Evolutionary conservation across 2,113 vertebrate species (phyloP).

Genomic region (Morone saxatilis): DNA sequence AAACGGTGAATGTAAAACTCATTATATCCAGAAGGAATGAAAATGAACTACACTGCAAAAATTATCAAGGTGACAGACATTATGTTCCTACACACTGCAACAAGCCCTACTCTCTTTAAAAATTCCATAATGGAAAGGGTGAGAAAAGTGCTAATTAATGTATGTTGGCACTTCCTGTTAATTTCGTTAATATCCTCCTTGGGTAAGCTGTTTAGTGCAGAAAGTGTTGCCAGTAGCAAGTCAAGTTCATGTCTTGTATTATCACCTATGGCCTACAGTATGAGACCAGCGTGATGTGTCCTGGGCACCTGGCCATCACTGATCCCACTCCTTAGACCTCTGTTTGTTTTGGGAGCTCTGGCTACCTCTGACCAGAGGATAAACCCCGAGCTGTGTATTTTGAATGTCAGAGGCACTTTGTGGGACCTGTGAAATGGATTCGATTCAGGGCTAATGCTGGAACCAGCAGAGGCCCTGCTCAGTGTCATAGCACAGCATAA

Average conservation of each 20-base stretch:
- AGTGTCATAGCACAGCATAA: constrained; percentile 77
- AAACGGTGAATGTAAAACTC: constrained; percentile 79
- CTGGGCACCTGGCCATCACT: constrained; percentile 75
- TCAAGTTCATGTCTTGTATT: constrained; percentile 47
- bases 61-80: constrained; percentile 76
- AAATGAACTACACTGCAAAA: constrained; percentile 74
- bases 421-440: constrained; percentile 77
- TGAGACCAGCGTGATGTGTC: constrained; percentile 70
- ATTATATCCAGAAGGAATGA: constrained; percentile 78
- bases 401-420: constrained; percentile 83
- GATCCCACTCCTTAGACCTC: constrained; percentile 76
- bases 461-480: constrained; percentile 73
- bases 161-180: constrained; percentile 52
- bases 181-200: constrained; percentile 42
- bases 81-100: constrained; percentile 68
- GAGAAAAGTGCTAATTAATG: constrained; percentile 64
- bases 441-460: constrained; percentile 66
- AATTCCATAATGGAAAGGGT: constrained; percentile 75
- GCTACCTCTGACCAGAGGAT: constrained; percentile 80
- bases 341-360: constrained; percentile 82
- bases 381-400: constrained; percentile 80
- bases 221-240: constrained; percentile 43
- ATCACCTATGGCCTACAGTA: constrained; percentile 64
- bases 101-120: constrained; percentile 56
- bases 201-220: constrained; percentile 19